phyloP scores from a whole-genome alignment of 2,888 invertebrate genomes.

The Plusia festucae region DNA sequence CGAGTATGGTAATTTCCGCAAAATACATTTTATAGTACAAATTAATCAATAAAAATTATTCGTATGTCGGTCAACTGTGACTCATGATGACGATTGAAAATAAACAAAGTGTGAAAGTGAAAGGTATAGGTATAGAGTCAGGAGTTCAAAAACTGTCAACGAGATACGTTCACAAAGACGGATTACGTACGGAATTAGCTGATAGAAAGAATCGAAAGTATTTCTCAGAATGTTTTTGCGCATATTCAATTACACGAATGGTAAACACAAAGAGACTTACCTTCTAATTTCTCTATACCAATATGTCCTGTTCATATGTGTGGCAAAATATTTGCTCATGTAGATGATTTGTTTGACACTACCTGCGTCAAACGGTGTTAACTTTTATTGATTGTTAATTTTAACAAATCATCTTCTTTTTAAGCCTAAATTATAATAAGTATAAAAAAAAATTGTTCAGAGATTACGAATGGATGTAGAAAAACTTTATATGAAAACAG shows the following conservation, averaged over 20 bases:
- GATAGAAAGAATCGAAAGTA: conserved; percentile 38
- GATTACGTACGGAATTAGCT: conserved; percentile 14
- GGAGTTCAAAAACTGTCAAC: conserved; percentile 28
- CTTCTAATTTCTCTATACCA: background rate
- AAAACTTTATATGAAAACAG: no score
- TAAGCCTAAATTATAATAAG: no score
- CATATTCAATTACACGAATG: conserved; percentile 15
- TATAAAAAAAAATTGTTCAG: no score
- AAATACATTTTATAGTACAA: conserved; percentile 26
- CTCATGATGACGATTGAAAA: conserved; percentile 34
- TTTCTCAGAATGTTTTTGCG: conserved; percentile 41
- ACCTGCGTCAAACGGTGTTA: conserved; percentile 4
- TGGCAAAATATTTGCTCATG: background rate
- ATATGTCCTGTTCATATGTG: background rate
- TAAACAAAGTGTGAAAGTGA: conserved; percentile 38
- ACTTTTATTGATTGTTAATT: conserved; percentile 2
- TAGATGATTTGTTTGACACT: background rate
- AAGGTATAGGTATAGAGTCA: conserved; percentile 11
- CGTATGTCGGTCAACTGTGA: conserved; percentile 34
- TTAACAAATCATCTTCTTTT: background rate
- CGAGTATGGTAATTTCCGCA: conserved; percentile 40
- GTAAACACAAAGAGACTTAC: conserved; percentile 1
- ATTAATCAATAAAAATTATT: conserved; percentile 16
- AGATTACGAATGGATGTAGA: no score
- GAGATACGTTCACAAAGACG: conserved; percentile 14